phyloP scores from a whole-genome alignment of 2,888 invertebrate species.

The Peribatodes rhomboidaria region DNA sequence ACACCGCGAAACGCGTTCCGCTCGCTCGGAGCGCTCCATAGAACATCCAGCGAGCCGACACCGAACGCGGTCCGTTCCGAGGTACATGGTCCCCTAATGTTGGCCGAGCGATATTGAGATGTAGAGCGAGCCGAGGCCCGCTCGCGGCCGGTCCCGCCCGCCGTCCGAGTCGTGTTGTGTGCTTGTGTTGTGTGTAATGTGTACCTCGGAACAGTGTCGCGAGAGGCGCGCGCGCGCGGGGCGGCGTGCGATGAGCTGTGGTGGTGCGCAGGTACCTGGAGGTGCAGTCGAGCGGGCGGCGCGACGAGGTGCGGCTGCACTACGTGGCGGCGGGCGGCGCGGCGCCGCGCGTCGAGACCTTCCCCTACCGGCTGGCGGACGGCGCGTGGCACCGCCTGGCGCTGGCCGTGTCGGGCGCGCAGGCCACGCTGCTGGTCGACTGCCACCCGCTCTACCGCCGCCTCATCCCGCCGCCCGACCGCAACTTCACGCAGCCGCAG shows the following conservation, averaged over 20 bases:
- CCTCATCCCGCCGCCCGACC: constrained; percentile 91
- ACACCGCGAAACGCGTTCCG: constrained; percentile 67
- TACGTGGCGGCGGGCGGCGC: constrained; percentile 89
- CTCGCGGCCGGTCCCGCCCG: constrained; percentile 66
- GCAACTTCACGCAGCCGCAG: constrained; percentile 91
- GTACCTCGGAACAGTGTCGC: constrained; percentile 85
- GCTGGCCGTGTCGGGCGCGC: constrained; percentile 93
- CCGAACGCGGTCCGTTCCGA: constrained; percentile 85
- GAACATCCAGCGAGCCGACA: constrained; percentile 71
- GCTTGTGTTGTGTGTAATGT: constrained; percentile 81
- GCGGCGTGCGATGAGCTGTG: constrained; percentile 52
- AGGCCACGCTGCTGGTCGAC: constrained; percentile 94
- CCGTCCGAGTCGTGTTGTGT: constrained; percentile 73
- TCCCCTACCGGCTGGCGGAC: constrained; percentile 95
- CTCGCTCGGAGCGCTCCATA: constrained; percentile 67
- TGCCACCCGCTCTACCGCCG: constrained; percentile 95
- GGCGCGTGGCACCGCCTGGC: constrained; percentile 95
- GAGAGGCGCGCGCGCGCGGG: constrained; percentile 60
- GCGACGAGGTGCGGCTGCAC: constrained; percentile 94
- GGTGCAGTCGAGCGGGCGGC: constrained; percentile 95
- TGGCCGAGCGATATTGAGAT: constrained; percentile 87
- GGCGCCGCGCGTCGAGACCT: constrained; percentile 92
- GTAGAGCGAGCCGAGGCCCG: constrained; percentile 83
- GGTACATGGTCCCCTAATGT: constrained; percentile 86
- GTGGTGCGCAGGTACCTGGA: constrained; percentile 93